phyloP scores from a whole-genome alignment of 2,888 invertebrate species.

The Bembecia ichneumoniformis region DNA sequence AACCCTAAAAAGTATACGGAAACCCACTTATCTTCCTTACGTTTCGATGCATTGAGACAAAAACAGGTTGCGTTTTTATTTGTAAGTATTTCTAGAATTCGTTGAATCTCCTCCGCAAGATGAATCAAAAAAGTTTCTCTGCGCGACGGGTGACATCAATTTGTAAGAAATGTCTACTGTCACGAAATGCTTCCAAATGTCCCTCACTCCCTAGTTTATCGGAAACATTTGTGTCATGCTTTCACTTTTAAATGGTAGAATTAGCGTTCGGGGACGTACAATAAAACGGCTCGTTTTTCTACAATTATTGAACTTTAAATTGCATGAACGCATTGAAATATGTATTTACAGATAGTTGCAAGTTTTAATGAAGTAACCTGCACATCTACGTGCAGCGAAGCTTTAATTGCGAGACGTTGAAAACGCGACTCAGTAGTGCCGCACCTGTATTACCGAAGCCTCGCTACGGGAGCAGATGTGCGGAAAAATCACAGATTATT shows the following conservation, averaged over 20 bases:
- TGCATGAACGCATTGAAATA: not conserved
- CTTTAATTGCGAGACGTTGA: conserved; percentile 23
- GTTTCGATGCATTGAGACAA: no score
- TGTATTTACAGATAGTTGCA: not conserved
- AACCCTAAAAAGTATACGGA: no score
- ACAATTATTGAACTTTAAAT: not conserved
- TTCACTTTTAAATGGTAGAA: not conserved
- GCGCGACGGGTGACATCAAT: conserved; percentile 46
- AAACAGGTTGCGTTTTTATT: no score
- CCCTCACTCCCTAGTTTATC: conserved; percentile 42
- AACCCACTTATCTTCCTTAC: no score
- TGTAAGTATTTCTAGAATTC: no score
- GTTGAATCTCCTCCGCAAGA: no score
- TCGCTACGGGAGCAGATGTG: conserved; percentile 40
- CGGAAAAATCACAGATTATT: conserved; percentile 67
- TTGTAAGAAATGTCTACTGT: conserved; percentile 47
- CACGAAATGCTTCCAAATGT: conserved; percentile 57
- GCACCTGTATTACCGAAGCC: not conserved
- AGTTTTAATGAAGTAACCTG: conserved; percentile 1
- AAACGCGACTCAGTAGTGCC: not conserved
- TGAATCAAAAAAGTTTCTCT: not conserved
- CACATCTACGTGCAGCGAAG: conserved; percentile 14
- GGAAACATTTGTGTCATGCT: conserved; percentile 30
- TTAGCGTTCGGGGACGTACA: no score
- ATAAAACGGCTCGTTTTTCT: not conserved